A percentile compares a stretch with the other conserved stretches of the same genome.
phyloP scores from a whole-genome alignment of 2,888 invertebrate species.

The Lymantria dispar region DNA sequence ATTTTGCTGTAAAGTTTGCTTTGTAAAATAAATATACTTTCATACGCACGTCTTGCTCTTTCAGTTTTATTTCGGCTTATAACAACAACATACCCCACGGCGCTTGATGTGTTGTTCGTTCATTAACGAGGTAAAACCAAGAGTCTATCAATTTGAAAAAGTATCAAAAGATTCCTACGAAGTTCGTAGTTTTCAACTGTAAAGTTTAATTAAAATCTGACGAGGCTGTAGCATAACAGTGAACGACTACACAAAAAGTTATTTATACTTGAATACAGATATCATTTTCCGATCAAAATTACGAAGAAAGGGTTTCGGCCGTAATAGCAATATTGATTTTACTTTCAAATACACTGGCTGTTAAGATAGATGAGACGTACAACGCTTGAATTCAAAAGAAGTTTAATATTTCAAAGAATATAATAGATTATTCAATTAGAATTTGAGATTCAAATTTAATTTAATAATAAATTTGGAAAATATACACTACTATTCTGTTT shows the following conservation, averaged over 20 bases:
- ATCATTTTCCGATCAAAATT: slow-evolving; percentile 8
- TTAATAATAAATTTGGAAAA: too few relatives aligned
- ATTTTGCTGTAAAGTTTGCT: slow-evolving; percentile 11
- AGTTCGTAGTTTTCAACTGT: slow-evolving; percentile 18
- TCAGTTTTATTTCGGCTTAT: slow-evolving; percentile 20
- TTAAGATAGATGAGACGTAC: slow-evolving; percentile 1
- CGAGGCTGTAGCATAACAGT: slow-evolving; percentile 15
- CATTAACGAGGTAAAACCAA: slow-evolving; percentile 17
- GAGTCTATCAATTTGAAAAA: slow-evolving; percentile 22
- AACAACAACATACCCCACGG: slow-evolving; percentile 11
- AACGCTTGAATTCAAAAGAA: neutral
- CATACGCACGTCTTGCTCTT: slow-evolving; percentile 15
- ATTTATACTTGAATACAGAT: slow-evolving; percentile 14
- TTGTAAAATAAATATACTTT: slow-evolving; percentile 16
- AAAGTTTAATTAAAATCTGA: slow-evolving; percentile 32
- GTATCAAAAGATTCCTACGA: slow-evolving; percentile 12
- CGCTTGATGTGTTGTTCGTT: slow-evolving; percentile 17
- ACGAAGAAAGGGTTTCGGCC: neutral
- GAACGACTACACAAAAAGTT: slow-evolving; percentile 15
- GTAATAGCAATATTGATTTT: slow-evolving; percentile 7
- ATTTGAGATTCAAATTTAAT: too few relatives aligned
- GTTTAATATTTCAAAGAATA: too few relatives aligned
- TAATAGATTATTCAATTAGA: too few relatives aligned
- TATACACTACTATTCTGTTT: too few relatives aligned
- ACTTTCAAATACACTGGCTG: neutral